Evolutionary conservation across 1,140 invertebrate genomes (phyloP), one percentile per base, ranked within the genome.

Genomic region (Mya arenaria): DNA sequence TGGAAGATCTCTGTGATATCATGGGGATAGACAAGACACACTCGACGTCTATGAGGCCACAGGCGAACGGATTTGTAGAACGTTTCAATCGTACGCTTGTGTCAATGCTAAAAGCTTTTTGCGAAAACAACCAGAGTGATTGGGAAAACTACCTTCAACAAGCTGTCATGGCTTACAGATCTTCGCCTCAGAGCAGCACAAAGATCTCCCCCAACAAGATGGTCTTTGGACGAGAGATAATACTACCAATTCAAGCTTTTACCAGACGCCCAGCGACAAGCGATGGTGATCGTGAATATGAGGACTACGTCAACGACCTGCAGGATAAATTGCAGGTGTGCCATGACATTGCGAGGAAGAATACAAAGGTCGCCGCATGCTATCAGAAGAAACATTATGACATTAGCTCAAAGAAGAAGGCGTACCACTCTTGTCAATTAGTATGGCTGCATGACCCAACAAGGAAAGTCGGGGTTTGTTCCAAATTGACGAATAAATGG

Each of bases 211-310:
- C 83, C 0, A 41, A 79, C 5, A 72, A 83, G 44, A 37, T 86
- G n/a, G n/a, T 88, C 32, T 86, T 85, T 55, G 55, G 58, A 15
- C 56, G 83, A 4, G 83, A 86, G 44, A 41, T 87, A 17, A 28
- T 34, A 17, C 41, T 55, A 15, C 30, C 0, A 4, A 52, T 48
- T 4, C n/a, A 15, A 71, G 19, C 23, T 71, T 13, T 4, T 30
- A 71, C 32, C 34, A n/a, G 63, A 34, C n/a, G n/a, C n/a, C n/a
- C n/a, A 32, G 34, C 13, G 37, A 17, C 63, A 36, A 34, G n/a
- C n/a, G 36, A 66, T 4, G 36, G 19, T 32, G 34, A 37, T 32
- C 30, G 44, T 30, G 23, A 39, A n/a, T 8, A 17, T 23, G 39
- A 39, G 23, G 36, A 69, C 17, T 69, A 69, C 48, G 36, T 44